These are phyloP conservation scores for Micronisus gabar DNA, from an alignment of 2,113 vertebrate genomes.

Conservation along the genomic window DNA sequence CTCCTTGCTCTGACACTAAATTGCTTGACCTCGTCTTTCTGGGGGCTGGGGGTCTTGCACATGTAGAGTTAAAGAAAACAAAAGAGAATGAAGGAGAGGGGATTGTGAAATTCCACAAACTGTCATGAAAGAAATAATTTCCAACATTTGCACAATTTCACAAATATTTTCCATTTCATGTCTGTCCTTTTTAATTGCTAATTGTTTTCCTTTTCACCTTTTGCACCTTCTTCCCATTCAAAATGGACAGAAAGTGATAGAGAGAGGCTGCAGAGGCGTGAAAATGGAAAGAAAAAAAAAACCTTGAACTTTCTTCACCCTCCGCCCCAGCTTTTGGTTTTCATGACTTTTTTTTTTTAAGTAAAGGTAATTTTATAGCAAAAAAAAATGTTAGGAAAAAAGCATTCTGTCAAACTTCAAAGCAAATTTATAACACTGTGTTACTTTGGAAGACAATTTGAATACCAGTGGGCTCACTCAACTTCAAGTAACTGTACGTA, in stretches of 20 bases:
- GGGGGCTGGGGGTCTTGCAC: not conserved
- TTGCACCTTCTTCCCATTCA: not conserved
- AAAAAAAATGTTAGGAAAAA: not conserved
- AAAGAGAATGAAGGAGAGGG: not conserved
- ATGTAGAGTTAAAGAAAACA: not conserved
- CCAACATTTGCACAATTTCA: not conserved
- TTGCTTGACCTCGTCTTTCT: too few relatives aligned
- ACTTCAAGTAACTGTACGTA: not conserved
- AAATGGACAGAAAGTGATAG: not conserved
- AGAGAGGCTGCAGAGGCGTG: not conserved
- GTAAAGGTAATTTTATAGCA: not conserved
- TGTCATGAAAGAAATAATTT: not conserved
- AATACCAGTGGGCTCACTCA: not conserved
- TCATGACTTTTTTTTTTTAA: not conserved
- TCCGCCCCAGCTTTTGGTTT: not conserved
- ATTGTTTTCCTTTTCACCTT: not conserved
- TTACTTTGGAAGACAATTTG: not conserved
- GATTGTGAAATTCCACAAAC: not conserved
- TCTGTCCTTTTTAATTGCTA: not conserved
- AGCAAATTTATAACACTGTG: not conserved
- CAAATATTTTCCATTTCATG: not conserved
- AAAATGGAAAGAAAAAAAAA: not conserved
- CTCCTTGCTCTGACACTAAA: not conserved
- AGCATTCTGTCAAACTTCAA: not conserved
- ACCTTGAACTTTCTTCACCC: not conserved